These are phyloP conservation scores for Carposina sasakii DNA, from an alignment of 1,140 invertebrate genomes.

Conservation along the genomic window DNA sequence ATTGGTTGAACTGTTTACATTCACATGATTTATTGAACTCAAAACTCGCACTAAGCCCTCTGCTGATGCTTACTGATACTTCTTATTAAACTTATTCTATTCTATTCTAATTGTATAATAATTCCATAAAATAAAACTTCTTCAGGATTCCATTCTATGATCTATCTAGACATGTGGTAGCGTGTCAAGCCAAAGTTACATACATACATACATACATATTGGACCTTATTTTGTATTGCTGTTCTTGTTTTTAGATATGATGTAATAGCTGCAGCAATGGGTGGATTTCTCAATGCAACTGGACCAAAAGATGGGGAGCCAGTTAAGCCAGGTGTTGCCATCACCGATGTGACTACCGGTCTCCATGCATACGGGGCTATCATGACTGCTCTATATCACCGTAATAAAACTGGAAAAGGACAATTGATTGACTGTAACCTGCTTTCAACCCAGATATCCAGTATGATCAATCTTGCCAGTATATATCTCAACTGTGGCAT, in stretches of 20 bases:
- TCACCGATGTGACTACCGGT: slow-evolving; percentile 95
- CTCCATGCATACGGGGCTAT: slow-evolving; percentile 97
- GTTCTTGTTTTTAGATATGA: slow-evolving; percentile 81
- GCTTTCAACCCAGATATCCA: slow-evolving; percentile 92
- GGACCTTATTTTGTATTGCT: too few species aligned
- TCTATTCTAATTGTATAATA: too few species aligned
- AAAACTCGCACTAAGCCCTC: too few species aligned
- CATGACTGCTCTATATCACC: slow-evolving; percentile 89
- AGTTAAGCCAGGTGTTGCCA: slow-evolving; percentile 93
- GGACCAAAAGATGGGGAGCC: slow-evolving; percentile 88
- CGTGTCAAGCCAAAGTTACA: too few species aligned
- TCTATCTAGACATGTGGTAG: too few species aligned
- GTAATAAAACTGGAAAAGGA: slow-evolving; percentile 84
- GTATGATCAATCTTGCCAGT: slow-evolving; percentile 90
- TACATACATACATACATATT: too few species aligned
- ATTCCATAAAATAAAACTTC: too few species aligned
- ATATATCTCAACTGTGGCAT: slow-evolving; percentile 92
- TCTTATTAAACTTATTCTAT: too few species aligned
- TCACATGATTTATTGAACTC: too few species aligned
- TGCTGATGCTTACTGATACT: too few species aligned
- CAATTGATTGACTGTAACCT: slow-evolving; percentile 96
- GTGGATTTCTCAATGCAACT: slow-evolving; percentile 92
- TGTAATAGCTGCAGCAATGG: slow-evolving; percentile 94
- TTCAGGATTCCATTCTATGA: too few species aligned
- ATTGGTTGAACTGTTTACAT: too few species aligned